Conservation (phyloP, 2,888 invertebrate genomes). For the Ichneumon xanthorius region DNA sequence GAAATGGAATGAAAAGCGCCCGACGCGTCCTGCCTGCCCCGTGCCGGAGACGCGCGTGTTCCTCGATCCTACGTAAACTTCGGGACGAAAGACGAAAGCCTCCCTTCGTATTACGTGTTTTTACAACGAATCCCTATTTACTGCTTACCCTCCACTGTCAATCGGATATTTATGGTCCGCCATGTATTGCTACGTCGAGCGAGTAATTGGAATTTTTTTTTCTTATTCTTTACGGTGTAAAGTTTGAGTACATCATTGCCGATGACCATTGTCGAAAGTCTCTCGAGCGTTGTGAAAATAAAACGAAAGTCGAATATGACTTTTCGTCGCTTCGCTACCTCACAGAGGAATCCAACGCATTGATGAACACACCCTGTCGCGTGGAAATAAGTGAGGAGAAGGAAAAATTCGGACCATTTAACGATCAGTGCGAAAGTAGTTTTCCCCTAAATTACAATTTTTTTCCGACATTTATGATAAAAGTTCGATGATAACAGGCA, state of each 20-base stretch:
- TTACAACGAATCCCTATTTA: slow-evolving; percentile 83
- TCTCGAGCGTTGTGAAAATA: slow-evolving; percentile 13
- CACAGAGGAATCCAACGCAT: background rate
- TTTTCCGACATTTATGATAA: too few relatives aligned
- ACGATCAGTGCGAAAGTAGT: background rate
- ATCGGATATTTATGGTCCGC: slow-evolving; percentile 83
- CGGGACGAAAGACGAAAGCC: slow-evolving; percentile 60
- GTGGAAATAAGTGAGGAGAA: background rate
- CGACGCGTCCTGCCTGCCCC: slow-evolving; percentile 15
- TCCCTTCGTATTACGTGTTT: slow-evolving; percentile 79
- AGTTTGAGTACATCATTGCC: slow-evolving; percentile 25
- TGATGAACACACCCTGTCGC: background rate
- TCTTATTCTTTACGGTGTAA: slow-evolving; percentile 72
- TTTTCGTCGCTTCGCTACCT: background rate
- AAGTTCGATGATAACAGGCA: too few relatives aligned
- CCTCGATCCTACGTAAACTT: slow-evolving; percentile 44
- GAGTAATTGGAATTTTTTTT: slow-evolving; percentile 83
- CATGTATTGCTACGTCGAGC: slow-evolving; percentile 82
- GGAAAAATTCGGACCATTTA: background rate
- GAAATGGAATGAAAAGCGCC: slow-evolving; percentile 62
- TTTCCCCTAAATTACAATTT: background rate
- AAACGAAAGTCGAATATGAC: slow-evolving; percentile 6
- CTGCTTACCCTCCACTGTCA: slow-evolving; percentile 77
- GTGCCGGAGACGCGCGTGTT: slow-evolving; percentile 29
- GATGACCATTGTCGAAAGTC: slow-evolving; percentile 29